Conservation (phyloP, 1,140 invertebrate species). For the Ridgeia piscesae region DNA sequence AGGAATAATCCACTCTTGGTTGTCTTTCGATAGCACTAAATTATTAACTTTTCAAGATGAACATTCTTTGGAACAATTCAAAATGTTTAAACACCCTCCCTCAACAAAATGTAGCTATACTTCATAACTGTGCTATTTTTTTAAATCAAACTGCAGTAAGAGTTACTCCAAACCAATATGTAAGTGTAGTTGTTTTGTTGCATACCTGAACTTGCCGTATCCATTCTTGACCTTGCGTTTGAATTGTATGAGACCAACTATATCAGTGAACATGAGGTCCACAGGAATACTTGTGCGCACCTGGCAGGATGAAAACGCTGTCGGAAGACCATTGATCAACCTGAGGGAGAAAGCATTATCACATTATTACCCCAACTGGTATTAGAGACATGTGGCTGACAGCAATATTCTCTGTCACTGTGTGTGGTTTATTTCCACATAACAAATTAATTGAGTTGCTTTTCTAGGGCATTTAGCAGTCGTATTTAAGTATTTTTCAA, state of each 20-base stretch:
- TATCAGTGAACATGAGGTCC: slow-evolving; percentile 56
- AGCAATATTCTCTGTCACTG: not conserved
- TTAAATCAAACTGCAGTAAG: not conserved
- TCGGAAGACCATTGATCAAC: slow-evolving; percentile 46
- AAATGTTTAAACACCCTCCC: not conserved
- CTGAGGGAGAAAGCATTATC: slow-evolving; percentile 32
- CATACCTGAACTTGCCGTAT: slow-evolving; percentile 51
- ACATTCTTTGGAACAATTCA: no score
- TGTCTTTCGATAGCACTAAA: not conserved
- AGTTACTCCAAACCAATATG: not conserved
- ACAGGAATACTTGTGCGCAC: slow-evolving; percentile 46
- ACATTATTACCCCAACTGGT: not conserved
- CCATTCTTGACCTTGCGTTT: slow-evolving; percentile 46
- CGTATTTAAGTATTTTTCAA: no score
- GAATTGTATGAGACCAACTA: slow-evolving; percentile 54
- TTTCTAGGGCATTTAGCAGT: no score
- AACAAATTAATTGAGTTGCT: no score
- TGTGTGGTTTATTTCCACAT: no score
- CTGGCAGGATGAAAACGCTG: slow-evolving; percentile 47
- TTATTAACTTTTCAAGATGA: not conserved
- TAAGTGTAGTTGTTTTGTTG: not conserved
- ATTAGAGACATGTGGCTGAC: not conserved
- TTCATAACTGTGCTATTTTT: not conserved
- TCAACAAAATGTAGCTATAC: not conserved
- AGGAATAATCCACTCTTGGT: not conserved